phyloP scores from a whole-genome alignment of 1,140 invertebrate genomes.

The Phortica variegata region DNA sequence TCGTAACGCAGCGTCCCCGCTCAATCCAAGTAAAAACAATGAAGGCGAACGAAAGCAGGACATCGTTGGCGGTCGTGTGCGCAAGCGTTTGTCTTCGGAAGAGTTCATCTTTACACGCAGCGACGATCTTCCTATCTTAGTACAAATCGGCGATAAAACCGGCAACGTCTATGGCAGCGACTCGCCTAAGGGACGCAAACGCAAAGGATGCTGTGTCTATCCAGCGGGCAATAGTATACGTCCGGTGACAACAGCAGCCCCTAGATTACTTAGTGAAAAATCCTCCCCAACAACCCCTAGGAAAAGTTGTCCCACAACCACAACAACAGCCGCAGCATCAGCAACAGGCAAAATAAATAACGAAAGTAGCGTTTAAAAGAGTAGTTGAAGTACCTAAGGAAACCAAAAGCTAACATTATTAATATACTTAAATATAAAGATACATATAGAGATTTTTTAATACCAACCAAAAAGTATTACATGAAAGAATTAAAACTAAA shows the following conservation, averaged over 20 bases:
- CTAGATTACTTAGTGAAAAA: not conserved
- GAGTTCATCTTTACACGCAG: slow-evolving; percentile 45
- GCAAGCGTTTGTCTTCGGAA: slow-evolving; percentile 50
- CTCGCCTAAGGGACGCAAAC: slow-evolving; percentile 30
- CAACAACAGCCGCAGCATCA: slow-evolving; percentile 15
- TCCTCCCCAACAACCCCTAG: slow-evolving; percentile 41
- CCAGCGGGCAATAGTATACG: slow-evolving; percentile 35
- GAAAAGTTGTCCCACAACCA: slow-evolving; percentile 38
- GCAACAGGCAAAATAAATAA: slow-evolving; percentile 5
- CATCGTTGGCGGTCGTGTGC: slow-evolving; percentile 38
- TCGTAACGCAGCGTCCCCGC: slow-evolving; percentile 24
- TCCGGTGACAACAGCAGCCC: slow-evolving; percentile 3
- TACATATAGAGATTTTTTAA: no score
- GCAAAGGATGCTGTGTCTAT: slow-evolving; percentile 41
- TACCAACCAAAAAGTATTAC: no score
- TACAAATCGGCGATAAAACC: slow-evolving; percentile 40
- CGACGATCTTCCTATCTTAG: slow-evolving; percentile 42
- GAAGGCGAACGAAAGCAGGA: slow-evolving; percentile 25
- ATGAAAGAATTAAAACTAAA: no score
- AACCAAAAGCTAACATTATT: no score
- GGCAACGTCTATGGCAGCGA: not conserved
- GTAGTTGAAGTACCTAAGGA: no score
- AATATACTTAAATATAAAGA: no score
- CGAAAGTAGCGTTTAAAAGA: slow-evolving; percentile 1
- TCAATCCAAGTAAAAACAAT: slow-evolving; percentile 21